These are phyloP conservation scores for Cotesia glomerata DNA, from an alignment of 1,140 invertebrate genomes.

Conservation along the genomic window DNA sequence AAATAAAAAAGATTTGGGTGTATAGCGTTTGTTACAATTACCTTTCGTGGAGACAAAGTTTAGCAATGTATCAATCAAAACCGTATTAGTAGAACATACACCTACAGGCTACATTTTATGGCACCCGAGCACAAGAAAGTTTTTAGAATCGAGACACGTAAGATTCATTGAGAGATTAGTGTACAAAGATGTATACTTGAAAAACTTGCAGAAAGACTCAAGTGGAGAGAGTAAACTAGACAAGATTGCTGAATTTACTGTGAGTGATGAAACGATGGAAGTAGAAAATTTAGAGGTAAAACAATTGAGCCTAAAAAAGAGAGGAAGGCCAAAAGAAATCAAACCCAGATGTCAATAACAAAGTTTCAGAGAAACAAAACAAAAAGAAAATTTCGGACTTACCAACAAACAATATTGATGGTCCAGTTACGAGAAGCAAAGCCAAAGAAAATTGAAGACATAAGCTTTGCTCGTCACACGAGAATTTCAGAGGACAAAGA, in stretches of 20 bases:
- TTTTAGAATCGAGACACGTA: too few species aligned
- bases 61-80: conserved; percentile 20
- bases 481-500: conserved; percentile 21
- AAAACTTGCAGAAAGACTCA: too few species aligned
- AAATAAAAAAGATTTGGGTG: conserved; percentile 28
- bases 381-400: conserved; percentile 5
- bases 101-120: too few species aligned
- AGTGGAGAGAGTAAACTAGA: neutral
- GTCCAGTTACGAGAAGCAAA: conserved; percentile 23
- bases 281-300: conserved; percentile 6
- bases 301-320: conserved; percentile 8
- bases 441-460: conserved; percentile 22
- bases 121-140: too few species aligned
- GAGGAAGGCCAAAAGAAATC: conserved; percentile 17
- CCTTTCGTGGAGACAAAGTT: conserved; percentile 19
- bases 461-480: conserved; percentile 23
- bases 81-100: conserved; percentile 12
- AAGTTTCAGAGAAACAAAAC: conserved; percentile 4
- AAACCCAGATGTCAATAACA: conserved; percentile 10
- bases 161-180: too few species aligned
- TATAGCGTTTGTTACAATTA: conserved; percentile 18
- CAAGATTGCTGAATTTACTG: conserved; percentile 6
- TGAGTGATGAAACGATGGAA: conserved; percentile 12
- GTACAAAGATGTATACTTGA: too few species aligned
- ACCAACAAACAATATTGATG: conserved; percentile 2